phyloP scores from a whole-genome alignment of 1,140 invertebrate genomes.

The Vollenhovia emeryi region DNA sequence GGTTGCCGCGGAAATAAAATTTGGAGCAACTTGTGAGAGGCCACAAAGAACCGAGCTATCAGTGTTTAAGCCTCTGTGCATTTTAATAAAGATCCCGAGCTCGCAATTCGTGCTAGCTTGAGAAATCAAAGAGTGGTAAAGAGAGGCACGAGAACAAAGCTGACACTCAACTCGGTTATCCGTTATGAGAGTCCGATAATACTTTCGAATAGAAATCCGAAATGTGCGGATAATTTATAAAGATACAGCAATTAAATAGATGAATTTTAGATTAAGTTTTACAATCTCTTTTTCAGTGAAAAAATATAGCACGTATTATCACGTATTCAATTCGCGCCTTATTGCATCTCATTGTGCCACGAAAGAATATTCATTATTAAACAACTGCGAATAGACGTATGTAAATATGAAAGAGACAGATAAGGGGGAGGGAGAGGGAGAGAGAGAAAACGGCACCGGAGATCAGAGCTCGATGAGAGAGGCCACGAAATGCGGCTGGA shows the following conservation, averaged over 20 bases:
- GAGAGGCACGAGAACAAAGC: slow-evolving; percentile 54
- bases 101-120: slow-evolving; percentile 45
- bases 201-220: neutral
- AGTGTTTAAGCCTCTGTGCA: slow-evolving; percentile 45
- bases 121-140: slow-evolving; percentile 63
- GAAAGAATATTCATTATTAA: neutral
- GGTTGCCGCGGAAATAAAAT: slow-evolving; percentile 4
- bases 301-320: neutral
- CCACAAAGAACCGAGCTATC: slow-evolving; percentile 1
- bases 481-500: slow-evolving; percentile 73
- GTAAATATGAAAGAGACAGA: neutral
- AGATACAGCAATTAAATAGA: slow-evolving; percentile 2
- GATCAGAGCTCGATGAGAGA: slow-evolving; percentile 37
- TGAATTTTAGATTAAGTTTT: slow-evolving; percentile 1
- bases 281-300: neutral
- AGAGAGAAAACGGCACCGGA: slow-evolving; percentile 30
- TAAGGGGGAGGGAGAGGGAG: neutral
- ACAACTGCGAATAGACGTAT: neutral
- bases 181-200: slow-evolving; percentile 56
- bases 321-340: neutral
- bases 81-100: slow-evolving; percentile 67
- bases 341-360: neutral
- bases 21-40: slow-evolving; percentile 28
- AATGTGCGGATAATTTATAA: slow-evolving; percentile 26
- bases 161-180: neutral